Evolutionary conservation across 35 echinoderm and acorn worm genomes (phyloP), one percentile per base, ranked within the genome.

Genomic region (Hemicentrotus pulcherrimus): DNA sequence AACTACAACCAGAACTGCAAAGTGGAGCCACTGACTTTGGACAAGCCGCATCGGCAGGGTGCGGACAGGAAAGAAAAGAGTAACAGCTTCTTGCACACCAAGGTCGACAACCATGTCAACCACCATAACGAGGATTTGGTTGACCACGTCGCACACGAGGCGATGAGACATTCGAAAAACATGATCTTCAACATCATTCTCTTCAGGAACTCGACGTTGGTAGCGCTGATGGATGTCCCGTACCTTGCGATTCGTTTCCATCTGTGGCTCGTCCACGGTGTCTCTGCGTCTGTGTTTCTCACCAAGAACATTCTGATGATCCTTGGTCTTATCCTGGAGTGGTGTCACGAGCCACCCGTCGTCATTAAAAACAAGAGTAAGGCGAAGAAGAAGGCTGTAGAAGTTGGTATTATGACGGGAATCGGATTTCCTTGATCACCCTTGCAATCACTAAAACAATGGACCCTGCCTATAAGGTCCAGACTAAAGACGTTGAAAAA

Each of bases 241-340:
- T 94, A 96, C 95, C 96, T 98, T 45, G 96, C 97, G 46, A 98
- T 98, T 86, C 86, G 97, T 8, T 92, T 98, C 85, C 94, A 98
- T 55, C 86, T 98, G 58, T 98, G 97, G 97, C 86, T 97, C 0
- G 94, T 91, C 18, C 86, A 92, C 22, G 96, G 96, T 30, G 70
- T 96, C 31, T 78, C 95, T 35, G 94, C 96, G 16, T 97, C 96
- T 13, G 96, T 96, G 2, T 98, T 98, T 48, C 91, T 98, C 88
- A 98, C 97, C 5, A 98, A 98, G 91, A 98, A 98, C 47, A 46
- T 98, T 11, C 86, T 98, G 31, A 98, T 98, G 97, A 31, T 98
- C 50, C 93, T 98, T 30, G 95, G 95, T 32, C 95, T 95, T 30
- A 16, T 95, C 30, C 22, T 97, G 65, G 96, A 95, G 12, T 86